These are phyloP conservation scores for Drosophila ogumai DNA, from an alignment of 1,140 invertebrate species.

Conservation along the genomic window DNA sequence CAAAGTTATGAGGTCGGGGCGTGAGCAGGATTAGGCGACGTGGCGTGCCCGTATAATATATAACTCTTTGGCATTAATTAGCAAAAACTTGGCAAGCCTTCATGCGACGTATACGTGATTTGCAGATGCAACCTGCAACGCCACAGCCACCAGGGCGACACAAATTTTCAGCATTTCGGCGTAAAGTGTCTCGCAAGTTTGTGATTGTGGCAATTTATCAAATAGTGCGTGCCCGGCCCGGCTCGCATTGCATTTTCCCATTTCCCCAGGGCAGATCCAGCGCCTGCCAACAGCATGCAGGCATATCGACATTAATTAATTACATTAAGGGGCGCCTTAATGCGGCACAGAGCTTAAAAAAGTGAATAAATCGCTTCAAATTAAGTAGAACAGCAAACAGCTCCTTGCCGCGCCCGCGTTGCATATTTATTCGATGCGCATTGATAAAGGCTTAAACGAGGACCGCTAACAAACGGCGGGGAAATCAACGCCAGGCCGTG, in stretches of 20 bases:
- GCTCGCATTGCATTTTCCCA: slow-evolving; percentile 22
- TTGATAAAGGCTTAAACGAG: slow-evolving; percentile 75
- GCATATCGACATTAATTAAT: slow-evolving; percentile 57
- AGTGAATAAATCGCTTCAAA: slow-evolving; percentile 70
- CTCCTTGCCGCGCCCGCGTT: slow-evolving; percentile 14
- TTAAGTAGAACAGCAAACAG: slow-evolving; percentile 74
- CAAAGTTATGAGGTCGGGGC: slow-evolving; percentile 66
- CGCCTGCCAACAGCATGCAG: slow-evolving; percentile 19
- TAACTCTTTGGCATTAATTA: slow-evolving; percentile 75
- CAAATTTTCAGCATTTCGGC: slow-evolving; percentile 25
- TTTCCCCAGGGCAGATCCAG: slow-evolving; percentile 20
- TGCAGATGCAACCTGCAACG: slow-evolving; percentile 34
- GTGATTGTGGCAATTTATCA: slow-evolving; percentile 70
- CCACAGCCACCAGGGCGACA: background rate
- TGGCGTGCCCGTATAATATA: slow-evolving; percentile 51
- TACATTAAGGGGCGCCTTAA: slow-evolving; percentile 22
- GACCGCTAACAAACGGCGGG: slow-evolving; percentile 55
- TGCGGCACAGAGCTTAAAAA: slow-evolving; percentile 36
- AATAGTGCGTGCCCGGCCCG: slow-evolving; percentile 53
- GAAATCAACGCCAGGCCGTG: slow-evolving; percentile 27
- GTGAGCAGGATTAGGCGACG: slow-evolving; percentile 68
- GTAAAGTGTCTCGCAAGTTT: slow-evolving; percentile 44
- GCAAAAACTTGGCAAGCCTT: slow-evolving; percentile 50
- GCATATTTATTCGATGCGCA: slow-evolving; percentile 42
- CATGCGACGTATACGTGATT: slow-evolving; percentile 62